These are phyloP conservation scores for Cyclophora albipunctata DNA, from an alignment of 2,888 invertebrate genomes.

Conservation along the genomic window DNA sequence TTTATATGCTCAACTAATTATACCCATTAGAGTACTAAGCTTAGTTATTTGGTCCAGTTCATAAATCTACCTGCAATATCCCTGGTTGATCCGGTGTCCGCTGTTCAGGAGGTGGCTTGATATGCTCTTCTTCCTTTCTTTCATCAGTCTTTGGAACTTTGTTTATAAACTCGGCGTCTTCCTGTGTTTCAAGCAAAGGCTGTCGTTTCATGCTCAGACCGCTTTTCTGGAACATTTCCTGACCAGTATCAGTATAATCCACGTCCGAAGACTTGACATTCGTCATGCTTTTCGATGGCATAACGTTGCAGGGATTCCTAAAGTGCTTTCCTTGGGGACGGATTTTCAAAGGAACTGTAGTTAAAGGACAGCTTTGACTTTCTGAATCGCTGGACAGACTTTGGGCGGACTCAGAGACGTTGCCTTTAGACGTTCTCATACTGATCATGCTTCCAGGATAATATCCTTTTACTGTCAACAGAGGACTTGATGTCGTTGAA, in stretches of 20 bases:
- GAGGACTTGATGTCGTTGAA: constrained; percentile 82
- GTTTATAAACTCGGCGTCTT: constrained; percentile 66
- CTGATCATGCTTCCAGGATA: constrained; percentile 79
- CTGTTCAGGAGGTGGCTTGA: constrained; percentile 31
- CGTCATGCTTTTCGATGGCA: constrained; percentile 77
- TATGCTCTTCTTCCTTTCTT: constrained; percentile 38
- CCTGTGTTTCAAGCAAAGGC: constrained; percentile 60
- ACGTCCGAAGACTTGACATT: constrained; percentile 74
- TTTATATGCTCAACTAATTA: too few species aligned
- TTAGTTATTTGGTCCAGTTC: too few species aligned
- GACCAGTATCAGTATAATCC: constrained; percentile 62
- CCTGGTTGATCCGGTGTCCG: constrained; percentile 66
- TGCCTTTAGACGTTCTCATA: constrained; percentile 75
- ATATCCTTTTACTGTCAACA: constrained; percentile 77
- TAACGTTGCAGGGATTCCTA: constrained; percentile 54
- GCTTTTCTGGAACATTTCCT: constrained; percentile 48
- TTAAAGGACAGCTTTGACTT: constrained; percentile 71
- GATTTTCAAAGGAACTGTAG: constrained; percentile 71
- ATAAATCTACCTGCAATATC: constrained; percentile 71
- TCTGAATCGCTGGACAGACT: constrained; percentile 81
- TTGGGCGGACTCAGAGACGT: constrained; percentile 79
- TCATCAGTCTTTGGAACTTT: constrained; percentile 70
- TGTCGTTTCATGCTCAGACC: constrained; percentile 64
- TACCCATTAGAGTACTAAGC: too few species aligned
- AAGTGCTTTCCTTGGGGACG: constrained; percentile 68